Conservation (phyloP, 2,113 vertebrate genomes). For the Trachemys scripta region DNA sequence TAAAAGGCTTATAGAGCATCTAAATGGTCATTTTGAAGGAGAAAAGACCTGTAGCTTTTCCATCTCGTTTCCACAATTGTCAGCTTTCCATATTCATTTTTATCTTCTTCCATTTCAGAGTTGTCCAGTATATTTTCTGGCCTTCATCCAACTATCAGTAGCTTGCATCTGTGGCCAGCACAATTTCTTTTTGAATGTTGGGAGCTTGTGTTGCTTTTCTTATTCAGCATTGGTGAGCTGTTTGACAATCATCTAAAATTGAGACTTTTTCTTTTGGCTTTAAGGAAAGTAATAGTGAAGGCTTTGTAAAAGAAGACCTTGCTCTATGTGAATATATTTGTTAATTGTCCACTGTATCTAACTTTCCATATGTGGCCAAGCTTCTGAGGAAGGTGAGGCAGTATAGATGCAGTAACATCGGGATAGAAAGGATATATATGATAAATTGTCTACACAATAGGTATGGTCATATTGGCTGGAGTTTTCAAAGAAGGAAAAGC, state of each 20-base stretch:
- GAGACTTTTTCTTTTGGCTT: slow-evolving; percentile 14
- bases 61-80: background rate
- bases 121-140: background rate
- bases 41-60: background rate
- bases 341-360: background rate
- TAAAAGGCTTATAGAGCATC: background rate
- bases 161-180: background rate
- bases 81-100: background rate
- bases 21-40: slow-evolving; percentile 2
- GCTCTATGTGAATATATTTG: background rate
- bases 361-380: background rate
- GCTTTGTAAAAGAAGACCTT: slow-evolving; percentile 19
- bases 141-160: background rate
- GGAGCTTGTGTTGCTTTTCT: background rate
- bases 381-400: background rate
- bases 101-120: background rate
- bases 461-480: background rate
- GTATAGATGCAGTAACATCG: background rate
- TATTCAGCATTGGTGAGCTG: background rate
- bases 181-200: background rate
- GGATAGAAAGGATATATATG: background rate
- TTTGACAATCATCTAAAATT: background rate
- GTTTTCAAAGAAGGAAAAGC: background rate
- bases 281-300: background rate
- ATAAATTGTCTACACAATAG: background rate